A percentile compares a stretch with the other conserved stretches of the same genome.
These are phyloP conservation scores for Rhineura floridana DNA, from an alignment of 2,113 vertebrate species.

Conservation along the genomic window DNA sequence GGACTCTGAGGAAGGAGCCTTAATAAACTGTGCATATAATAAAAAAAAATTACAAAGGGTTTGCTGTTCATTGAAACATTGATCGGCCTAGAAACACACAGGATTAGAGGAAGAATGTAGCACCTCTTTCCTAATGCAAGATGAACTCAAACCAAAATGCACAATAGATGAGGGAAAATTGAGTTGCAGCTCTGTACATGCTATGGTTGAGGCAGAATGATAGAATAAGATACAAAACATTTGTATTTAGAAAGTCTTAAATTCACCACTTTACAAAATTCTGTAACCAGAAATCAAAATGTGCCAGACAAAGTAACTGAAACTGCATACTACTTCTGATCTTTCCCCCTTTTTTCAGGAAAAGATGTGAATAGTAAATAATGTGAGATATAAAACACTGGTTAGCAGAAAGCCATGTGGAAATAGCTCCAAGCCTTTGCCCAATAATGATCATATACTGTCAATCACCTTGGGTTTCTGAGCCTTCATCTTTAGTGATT, in stretches of 20 bases:
- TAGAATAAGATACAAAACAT: not conserved
- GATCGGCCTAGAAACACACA: not conserved
- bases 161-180: not conserved
- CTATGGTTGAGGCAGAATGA: not conserved
- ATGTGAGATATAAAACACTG: not conserved
- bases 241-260: not conserved
- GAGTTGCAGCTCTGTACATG: no score
- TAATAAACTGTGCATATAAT: not conserved
- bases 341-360: not conserved
- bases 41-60: not conserved
- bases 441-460: not conserved
- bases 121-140: not conserved
- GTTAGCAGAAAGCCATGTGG: not conserved
- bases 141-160: not conserved
- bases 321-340: not conserved
- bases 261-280: not conserved
- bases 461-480: not conserved
- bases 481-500: not conserved
- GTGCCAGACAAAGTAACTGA: not conserved
- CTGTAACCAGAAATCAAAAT: not conserved
- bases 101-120: not conserved
- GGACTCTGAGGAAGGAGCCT: not conserved
- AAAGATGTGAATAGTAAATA: not conserved
- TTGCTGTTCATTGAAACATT: not conserved
- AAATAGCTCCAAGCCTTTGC: not conserved